Percentiles rank a stretch among this genome's conserved stretches.
Evolutionary conservation across 1,140 invertebrate species (phyloP).

Genomic region (Polypedilum pembai): DNA sequence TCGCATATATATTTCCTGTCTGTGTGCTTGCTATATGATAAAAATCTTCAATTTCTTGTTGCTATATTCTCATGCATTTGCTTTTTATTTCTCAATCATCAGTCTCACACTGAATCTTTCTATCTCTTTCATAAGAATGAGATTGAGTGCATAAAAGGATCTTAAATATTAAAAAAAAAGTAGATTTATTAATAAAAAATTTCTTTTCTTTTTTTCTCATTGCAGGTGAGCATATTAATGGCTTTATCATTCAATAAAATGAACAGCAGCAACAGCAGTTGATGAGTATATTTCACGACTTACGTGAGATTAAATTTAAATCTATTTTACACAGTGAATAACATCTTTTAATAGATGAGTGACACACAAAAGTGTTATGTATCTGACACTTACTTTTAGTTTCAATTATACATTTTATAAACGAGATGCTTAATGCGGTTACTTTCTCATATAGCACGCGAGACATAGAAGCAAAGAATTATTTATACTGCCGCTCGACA

Average conservation of each 20-base stretch:
- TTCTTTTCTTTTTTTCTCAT: background rate
- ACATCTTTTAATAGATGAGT: conserved; percentile 5
- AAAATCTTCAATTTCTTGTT: background rate
- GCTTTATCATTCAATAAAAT: too few species aligned
- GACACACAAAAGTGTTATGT: conserved; percentile 17
- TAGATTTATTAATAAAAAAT: background rate
- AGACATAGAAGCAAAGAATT: background rate
- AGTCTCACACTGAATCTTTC: background rate
- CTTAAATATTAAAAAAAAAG: background rate
- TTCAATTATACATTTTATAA: conserved; percentile 14
- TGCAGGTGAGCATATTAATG: background rate
- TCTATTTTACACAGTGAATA: too few species aligned
- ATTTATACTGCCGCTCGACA: background rate
- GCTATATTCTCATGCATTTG: background rate
- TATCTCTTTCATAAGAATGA: too few species aligned
- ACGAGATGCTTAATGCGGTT: conserved; percentile 1
- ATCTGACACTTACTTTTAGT: conserved; percentile 18
- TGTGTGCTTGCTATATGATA: background rate
- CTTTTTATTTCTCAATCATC: background rate
- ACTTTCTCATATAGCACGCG: background rate
- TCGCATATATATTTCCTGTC: background rate
- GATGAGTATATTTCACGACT: too few species aligned
- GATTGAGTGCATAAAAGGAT: too few species aligned
- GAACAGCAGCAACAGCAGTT: too few species aligned
- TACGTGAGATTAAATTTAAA: too few species aligned